phyloP scores from a whole-genome alignment of 2,888 invertebrate species.

The Drosophila sordidapex region DNA sequence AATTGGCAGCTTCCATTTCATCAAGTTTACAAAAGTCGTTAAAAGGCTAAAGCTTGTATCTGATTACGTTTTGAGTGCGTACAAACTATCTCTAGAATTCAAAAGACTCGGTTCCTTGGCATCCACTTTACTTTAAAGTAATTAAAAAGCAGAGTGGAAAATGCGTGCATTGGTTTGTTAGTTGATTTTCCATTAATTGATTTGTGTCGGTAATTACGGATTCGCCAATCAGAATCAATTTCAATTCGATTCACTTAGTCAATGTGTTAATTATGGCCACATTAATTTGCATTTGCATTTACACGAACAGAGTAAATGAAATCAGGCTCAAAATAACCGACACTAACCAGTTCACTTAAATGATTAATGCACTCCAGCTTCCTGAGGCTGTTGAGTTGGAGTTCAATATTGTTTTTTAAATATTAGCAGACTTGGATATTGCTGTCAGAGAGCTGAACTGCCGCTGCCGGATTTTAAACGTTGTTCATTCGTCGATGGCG shows the following conservation, averaged over 20 bases:
- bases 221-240: constrained; percentile 43
- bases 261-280: constrained; percentile 50
- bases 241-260: constrained; percentile 49
- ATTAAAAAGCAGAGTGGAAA: constrained; percentile 34
- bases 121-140: constrained; percentile 22
- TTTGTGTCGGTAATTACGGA: constrained; percentile 22
- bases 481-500: constrained; percentile 2
- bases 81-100: not conserved
- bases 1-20: not conserved
- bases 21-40: not conserved
- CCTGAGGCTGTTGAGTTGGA: not conserved
- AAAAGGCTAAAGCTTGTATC: not conserved
- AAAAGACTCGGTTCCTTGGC: not conserved
- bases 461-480: not conserved
- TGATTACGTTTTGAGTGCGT: not conserved
- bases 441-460: not conserved
- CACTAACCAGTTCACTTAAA: constrained; percentile 20
- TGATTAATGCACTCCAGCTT: not conserved
- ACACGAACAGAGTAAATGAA: constrained; percentile 21
- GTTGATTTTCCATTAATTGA: constrained; percentile 33
- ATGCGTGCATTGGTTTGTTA: constrained; percentile 8
- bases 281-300: constrained; percentile 50
- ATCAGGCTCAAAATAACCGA: constrained; percentile 18
- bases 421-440: not conserved
- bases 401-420: not conserved